Base-by-base conservation (phyloP, 2,888 invertebrate species). In the Selenia dentaria region DNA sequence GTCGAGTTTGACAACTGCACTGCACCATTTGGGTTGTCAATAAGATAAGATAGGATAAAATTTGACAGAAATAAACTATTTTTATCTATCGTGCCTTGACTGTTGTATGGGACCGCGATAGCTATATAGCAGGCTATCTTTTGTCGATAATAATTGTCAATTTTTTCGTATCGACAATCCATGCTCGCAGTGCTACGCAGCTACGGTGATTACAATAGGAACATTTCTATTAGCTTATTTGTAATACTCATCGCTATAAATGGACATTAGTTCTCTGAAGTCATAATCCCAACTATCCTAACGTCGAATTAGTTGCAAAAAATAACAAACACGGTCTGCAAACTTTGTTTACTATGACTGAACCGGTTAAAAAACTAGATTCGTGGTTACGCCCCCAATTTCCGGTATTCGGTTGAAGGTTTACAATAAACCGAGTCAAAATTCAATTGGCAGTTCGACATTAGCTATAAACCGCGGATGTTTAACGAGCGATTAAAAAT, bases 401-500 rank as follows among this genome's bases (percentile, higher is more conserved):
- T 54, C 48, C 53, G 48, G 54, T 36, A 48, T 46, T 40, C 16
- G 26, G 14, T 36, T 39, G 37, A 47, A 49, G 54, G 47, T 54
- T 54, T 50, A 51, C 49, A 52, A 47, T 45, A 57, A 57, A 52
- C 50, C 48, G 25, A 47, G 47, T 35, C 25, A 24, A 52, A 50
- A 37, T 56, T 48, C 51, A 55, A 55, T 57, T 54, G 54, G 50
- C 53, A 57, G 57, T 54, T 57, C 50, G 43, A 55, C 44, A 51
- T 47, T 39, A 51, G 51, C 49, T 58, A 70, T 72, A 72, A 67
- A 53, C 52, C 52, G 57, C 44, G 53, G 59, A 60, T 47, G 53
- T 72, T 75, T 77, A 68, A 74, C 64, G 70, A 63, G 51, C 74
- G 69, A 75, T 74, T 74, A 72, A 75, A 75, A 67, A 69, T 70